These are phyloP conservation scores for Leucosticte australis DNA, from an alignment of 2,113 vertebrate genomes.

Conservation along the genomic window DNA sequence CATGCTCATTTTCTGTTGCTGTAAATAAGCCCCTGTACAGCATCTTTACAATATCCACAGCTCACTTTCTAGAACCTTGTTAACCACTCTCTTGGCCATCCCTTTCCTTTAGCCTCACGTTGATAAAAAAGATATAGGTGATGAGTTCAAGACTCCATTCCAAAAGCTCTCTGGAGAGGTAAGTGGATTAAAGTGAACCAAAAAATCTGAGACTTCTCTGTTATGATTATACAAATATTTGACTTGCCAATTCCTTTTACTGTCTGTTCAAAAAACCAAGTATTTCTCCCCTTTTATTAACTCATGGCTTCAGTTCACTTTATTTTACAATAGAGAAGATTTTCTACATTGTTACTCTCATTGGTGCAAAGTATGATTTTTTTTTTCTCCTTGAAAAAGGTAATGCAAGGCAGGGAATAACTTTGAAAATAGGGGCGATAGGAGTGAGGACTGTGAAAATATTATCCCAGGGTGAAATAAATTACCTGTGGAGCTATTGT, in stretches of 20 bases:
- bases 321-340: neutral
- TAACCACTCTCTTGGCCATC: neutral
- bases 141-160: slow-evolving; percentile 78
- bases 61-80: neutral
- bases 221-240: slow-evolving; percentile 16
- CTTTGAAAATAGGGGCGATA: neutral
- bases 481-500: neutral
- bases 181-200: slow-evolving; percentile 30
- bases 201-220: neutral
- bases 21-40: neutral
- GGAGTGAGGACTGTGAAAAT: neutral
- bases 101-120: slow-evolving; percentile 75
- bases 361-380: neutral
- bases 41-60: neutral
- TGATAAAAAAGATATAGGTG: slow-evolving; percentile 63
- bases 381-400: neutral
- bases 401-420: neutral
- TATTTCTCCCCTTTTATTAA: slow-evolving; percentile 27
- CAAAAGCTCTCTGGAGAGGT: slow-evolving; percentile 81
- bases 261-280: neutral
- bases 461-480: neutral
- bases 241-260: neutral
- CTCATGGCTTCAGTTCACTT: neutral
- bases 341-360: neutral
- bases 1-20: neutral